These are phyloP conservation scores for Monopis laevigella DNA, from an alignment of 2,888 invertebrate genomes.

Conservation along the genomic window DNA sequence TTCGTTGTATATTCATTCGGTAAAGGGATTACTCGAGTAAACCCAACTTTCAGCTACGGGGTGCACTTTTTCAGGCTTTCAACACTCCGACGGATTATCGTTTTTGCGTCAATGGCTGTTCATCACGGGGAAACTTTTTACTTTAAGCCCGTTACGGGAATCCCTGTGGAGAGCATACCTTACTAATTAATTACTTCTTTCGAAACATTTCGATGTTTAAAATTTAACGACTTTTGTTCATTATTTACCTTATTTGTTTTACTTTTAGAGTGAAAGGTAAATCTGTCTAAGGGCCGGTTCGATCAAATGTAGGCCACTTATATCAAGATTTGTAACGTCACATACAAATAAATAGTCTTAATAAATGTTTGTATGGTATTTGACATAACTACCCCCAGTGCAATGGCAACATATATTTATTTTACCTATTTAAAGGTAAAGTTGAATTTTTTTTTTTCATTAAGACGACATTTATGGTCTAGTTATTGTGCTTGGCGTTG, in stretches of 20 bases:
- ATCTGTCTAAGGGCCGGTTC: too few species aligned
- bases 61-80: slow-evolving; percentile 35
- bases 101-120: slow-evolving; percentile 31
- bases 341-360: too few species aligned
- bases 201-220: slow-evolving; percentile 17
- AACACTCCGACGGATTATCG: slow-evolving; percentile 36
- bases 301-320: too few species aligned
- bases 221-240: not conserved
- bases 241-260: not conserved
- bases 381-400: too few species aligned
- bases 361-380: too few species aligned
- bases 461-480: too few species aligned
- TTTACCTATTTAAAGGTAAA: too few species aligned
- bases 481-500: too few species aligned
- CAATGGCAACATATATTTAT: too few species aligned
- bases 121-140: slow-evolving; percentile 13
- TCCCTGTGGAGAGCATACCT: slow-evolving; percentile 5
- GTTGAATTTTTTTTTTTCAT: too few species aligned
- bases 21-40: slow-evolving; percentile 34
- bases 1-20: not conserved
- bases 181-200: slow-evolving; percentile 25
- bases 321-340: too few species aligned
- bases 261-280: too few species aligned
- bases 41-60: slow-evolving; percentile 34
- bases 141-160: slow-evolving; percentile 6